Base-by-base conservation (phyloP, 2,888 invertebrate genomes). In the Coronaproctus castanopsis region DNA sequence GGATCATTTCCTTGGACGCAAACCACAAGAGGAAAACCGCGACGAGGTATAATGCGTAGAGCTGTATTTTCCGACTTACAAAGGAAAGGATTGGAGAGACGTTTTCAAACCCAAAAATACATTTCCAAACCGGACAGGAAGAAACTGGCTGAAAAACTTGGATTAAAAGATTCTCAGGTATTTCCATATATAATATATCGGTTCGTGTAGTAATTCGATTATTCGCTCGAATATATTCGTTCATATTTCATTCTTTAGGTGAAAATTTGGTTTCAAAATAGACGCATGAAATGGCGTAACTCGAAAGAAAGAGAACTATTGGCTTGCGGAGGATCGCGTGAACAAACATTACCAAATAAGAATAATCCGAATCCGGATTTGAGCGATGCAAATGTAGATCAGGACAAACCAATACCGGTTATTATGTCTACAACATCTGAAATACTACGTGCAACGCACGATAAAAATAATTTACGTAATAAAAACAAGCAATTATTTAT, bases 201-300 rank as follows among this genome's bases (percentile, higher is more conserved):
- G 20, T 24, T 18, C 57, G 3, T 2, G 14, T n/a, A n/a, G n/a
- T n/a, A 1, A 23, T 48, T 18, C 21, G 3, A 54, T 48, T 58
- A 22, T 54, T 58, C 57, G 36, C 14, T 36, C 14, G 36, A 36
- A 36, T 36, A 36, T 36, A 8, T 8, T 8, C 14, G 5, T 36
- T 36, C 36, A 36, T 14, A 14, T 36, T 36, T 36, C 36, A 36
- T 36, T 10, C 49, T 74, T 21, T 74, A 86, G 86, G 86, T 86
- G 61, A 86, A 86, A 72, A 86, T 87, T 63, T 86, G 86, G 85
- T 97, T 97, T 74, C 96, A 97, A 78, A 97, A 97, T 71, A 83
- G 96, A 0, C 83, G 96, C 59, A 97, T 97, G 96, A 97, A 92
- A 73, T 96, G 96, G 96, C 80, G 97, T 58, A 97, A 97, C 74